Conservation (phyloP, 2,888 invertebrate genomes). For the Metallyticus violacea region DNA sequence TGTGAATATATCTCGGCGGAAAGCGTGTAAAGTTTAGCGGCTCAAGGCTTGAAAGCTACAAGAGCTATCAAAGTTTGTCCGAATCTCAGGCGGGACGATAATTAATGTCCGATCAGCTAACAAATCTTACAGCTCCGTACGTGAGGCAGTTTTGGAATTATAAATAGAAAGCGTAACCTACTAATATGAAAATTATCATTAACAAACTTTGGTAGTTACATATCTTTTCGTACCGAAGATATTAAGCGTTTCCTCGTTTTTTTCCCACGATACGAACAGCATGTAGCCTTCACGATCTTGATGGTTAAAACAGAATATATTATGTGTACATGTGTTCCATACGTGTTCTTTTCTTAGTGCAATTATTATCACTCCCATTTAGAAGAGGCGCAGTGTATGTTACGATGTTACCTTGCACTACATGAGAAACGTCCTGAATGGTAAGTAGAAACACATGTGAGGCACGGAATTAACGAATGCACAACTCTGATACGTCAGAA, state of each 20-base stretch:
- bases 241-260: background rate
- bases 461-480: background rate
- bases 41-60: background rate
- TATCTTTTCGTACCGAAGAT: background rate
- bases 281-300: background rate
- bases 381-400: background rate
- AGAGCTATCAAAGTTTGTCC: background rate
- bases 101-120: background rate
- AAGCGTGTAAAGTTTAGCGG: background rate
- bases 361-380: conserved; percentile 5
- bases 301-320: background rate
- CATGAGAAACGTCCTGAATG: background rate
- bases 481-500: background rate
- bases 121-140: background rate
- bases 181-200: background rate
- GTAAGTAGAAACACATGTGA: background rate
- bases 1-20: background rate
- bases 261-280: background rate
- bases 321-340: background rate
- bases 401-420: background rate
- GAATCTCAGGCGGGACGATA: background rate
- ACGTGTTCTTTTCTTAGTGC: background rate
- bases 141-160: background rate
- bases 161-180: background rate
- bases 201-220: background rate